phyloP scores from a whole-genome alignment of 2,888 invertebrate genomes.

The Zeuzera pyrina region DNA sequence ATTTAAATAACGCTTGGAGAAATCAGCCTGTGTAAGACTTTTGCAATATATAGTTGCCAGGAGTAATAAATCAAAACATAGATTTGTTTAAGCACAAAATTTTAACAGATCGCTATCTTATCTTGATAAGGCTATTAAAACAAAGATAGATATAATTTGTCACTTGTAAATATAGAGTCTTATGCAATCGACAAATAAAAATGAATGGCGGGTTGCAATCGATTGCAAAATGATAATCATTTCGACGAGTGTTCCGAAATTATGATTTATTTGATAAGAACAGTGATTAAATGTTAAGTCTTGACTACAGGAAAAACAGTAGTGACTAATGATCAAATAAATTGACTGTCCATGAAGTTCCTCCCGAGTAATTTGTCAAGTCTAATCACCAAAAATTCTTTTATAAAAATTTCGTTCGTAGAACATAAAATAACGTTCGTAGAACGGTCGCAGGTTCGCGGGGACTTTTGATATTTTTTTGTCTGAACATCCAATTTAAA shows the following conservation, averaged over 20 bases:
- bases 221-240: too few species aligned
- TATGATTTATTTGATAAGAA: not conserved
- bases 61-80: too few species aligned
- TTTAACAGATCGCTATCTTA: constrained; percentile 8
- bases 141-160: constrained; percentile 3
- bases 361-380: constrained; percentile 60
- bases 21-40: too few species aligned
- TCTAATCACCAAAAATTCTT: constrained; percentile 36
- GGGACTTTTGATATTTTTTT: constrained; percentile 55
- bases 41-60: too few species aligned
- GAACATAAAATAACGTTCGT: constrained; percentile 52
- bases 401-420: constrained; percentile 27
- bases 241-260: not conserved
- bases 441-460: constrained; percentile 42
- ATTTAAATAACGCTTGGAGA: too few species aligned
- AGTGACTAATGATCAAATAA: constrained; percentile 43
- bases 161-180: too few species aligned
- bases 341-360: constrained; percentile 27
- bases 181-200: too few species aligned
- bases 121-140: constrained; percentile 6
- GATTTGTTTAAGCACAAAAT: constrained; percentile 8
- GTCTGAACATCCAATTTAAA: constrained; percentile 63
- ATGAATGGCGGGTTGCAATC: too few species aligned
- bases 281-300: constrained; percentile 13
- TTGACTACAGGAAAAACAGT: constrained; percentile 28